A percentile compares a stretch with the other conserved stretches of the same genome.
phyloP scores from a whole-genome alignment of 2,888 invertebrate species.

The Oxyteleia sp. region DNA sequence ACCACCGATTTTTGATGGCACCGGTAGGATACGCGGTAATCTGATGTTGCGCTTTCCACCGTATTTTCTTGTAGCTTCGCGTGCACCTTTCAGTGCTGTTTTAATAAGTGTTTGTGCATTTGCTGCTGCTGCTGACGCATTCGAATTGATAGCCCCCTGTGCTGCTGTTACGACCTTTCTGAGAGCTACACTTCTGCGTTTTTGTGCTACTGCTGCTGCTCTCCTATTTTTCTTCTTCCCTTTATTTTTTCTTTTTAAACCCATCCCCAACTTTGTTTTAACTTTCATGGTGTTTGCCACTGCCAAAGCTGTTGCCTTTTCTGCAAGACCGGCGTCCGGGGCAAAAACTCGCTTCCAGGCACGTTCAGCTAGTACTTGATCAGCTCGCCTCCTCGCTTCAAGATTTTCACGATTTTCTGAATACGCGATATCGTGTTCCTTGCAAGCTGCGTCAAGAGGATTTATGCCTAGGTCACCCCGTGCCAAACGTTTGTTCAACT shows the following conservation, averaged over 20 bases:
- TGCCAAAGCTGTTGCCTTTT: conserved; percentile 34
- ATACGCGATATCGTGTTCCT: conserved; percentile 71
- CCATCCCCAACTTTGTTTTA: conserved; percentile 50
- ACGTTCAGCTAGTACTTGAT: conserved; percentile 15
- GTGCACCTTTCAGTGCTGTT: conserved; percentile 21
- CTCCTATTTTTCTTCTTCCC: no score
- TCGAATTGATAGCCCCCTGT: no score
- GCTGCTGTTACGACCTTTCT: conserved; percentile 25
- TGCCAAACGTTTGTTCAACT: conserved; percentile 72
- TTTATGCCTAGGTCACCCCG: conserved; percentile 62
- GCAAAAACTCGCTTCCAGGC: no score
- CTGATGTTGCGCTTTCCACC: conserved; percentile 15
- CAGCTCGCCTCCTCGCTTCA: neutral
- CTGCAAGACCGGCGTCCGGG: no score
- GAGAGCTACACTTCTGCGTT: no score
- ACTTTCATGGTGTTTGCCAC: conserved; percentile 37
- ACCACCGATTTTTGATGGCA: no score
- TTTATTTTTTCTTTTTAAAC: no score
- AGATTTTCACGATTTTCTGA: conserved; percentile 58
- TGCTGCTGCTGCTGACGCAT: no score
- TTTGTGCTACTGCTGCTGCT: no score
- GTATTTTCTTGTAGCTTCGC: neutral
- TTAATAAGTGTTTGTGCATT: conserved; percentile 6
- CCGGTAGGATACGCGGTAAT: conserved; percentile 23
- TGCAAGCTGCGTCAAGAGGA: conserved; percentile 37